Base-by-base conservation (phyloP, 2,888 invertebrate species). In the Sminthurinus aureus region DNA sequence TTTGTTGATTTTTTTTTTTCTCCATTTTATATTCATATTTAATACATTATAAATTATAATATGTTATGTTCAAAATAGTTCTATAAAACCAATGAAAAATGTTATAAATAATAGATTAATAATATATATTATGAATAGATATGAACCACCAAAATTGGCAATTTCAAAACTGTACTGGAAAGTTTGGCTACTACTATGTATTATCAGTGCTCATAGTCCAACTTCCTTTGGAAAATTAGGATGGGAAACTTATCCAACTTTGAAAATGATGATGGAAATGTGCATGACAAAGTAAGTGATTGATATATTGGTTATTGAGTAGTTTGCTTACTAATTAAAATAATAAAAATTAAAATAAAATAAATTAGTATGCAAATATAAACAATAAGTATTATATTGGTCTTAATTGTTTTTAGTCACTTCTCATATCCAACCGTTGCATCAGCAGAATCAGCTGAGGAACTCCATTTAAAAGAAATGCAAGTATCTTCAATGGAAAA, bases 101-200 rank as follows among this genome's bases (percentile, higher is more conserved):
- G n/a, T n/a, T n/a, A n/a, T n/a, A n/a, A n/a, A n/a, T n/a, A n/a
- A n/a, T n/a, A n/a, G n/a, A n/a, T n/a, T n/a, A n/a, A n/a, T n/a
- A n/a, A n/a, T n/a, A n/a, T n/a, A n/a, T n/a, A n/a, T n/a, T n/a
- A n/a, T n/a, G n/a, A n/a, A n/a, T 88, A 93, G 93, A 12, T 96
- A 95, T 90, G 92, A 92, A n/a, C 95, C 98, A 0, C 98, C 98
- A 0, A 94, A 94, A 87, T 91, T 98, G 89, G 98, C 97, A 0
- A 97, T 98, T 89, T 94, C 96, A n/a, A 94, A 94, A 84, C 92
- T 96, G 83, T 98, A 98, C 91, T 98, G 98, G 98, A 97, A 97
- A 91, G 95, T 95, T 24, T 98, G 98, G 98, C 92, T 93, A 67
- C 94, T 96, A 89, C 91, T 98, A 88, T 91, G 97, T 71, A 95